Evolutionary conservation across 2,888 invertebrate genomes (phyloP).

Genomic region (Mesodorylaimus sp.): DNA sequence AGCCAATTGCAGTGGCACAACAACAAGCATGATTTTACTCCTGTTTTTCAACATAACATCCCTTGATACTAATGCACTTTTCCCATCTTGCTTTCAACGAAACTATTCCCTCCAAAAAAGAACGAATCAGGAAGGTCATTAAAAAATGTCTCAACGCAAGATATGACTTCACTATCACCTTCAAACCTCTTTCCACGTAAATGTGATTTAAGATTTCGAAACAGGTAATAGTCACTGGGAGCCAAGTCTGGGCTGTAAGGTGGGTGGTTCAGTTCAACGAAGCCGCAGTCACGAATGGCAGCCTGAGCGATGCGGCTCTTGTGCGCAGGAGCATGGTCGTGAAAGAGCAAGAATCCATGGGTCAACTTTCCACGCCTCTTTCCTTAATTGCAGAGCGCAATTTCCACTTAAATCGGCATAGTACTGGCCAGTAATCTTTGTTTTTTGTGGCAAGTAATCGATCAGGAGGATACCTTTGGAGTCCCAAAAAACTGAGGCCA

Average conservation of each 20-base stretch:
- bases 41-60: too few species aligned
- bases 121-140: too few species aligned
- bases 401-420: constrained; percentile 10
- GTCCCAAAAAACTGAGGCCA: constrained; percentile 13
- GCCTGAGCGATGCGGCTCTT: constrained; percentile 1
- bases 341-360: constrained; percentile 8
- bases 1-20: too few species aligned
- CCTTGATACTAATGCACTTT: too few species aligned
- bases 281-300: constrained; percentile 9
- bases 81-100: too few species aligned
- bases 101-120: too few species aligned
- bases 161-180: too few species aligned
- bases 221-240: constrained; percentile 10
- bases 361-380: constrained; percentile 1
- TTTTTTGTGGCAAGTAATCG: constrained; percentile 13
- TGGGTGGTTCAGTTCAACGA: constrained; percentile 8
- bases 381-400: too few species aligned
- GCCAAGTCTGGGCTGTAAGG: constrained; percentile 12
- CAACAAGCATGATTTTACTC: too few species aligned
- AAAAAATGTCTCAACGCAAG: too few species aligned
- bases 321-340: constrained; percentile 11
- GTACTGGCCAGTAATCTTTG: constrained; percentile 13
- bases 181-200: too few species aligned
- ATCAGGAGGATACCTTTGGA: constrained; percentile 11
- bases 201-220: constrained; percentile 10